Conservation (phyloP, 2,888 invertebrate species). For the Leptarthrus brevirostris region DNA sequence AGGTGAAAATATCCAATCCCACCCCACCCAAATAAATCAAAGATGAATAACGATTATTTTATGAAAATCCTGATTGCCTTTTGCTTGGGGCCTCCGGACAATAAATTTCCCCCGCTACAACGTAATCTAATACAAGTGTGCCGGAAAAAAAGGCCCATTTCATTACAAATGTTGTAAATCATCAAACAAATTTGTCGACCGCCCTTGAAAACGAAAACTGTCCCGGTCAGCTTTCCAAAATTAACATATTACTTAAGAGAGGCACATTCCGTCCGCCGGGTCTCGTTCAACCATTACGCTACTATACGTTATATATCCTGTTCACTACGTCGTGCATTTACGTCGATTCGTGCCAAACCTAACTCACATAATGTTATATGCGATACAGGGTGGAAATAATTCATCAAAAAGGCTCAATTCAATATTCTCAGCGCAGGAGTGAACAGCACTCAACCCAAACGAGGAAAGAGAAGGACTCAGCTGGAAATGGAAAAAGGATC, state of each 20-base stretch:
- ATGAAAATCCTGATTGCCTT: background rate
- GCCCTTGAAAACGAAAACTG: constrained; percentile 22
- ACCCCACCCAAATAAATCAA: background rate
- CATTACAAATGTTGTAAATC: background rate
- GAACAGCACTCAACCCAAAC: constrained; percentile 1
- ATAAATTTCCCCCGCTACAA: background rate
- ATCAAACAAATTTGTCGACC: background rate
- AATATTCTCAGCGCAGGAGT: constrained; percentile 38
- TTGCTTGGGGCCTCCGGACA: background rate
- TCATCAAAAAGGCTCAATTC: constrained; percentile 45
- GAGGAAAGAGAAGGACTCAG: constrained; percentile 20
- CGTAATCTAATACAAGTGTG: background rate
- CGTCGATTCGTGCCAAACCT: constrained; percentile 28
- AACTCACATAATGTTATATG: constrained; percentile 24
- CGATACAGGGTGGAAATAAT: constrained; percentile 36
- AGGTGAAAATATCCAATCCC: background rate
- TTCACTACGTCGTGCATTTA: background rate
- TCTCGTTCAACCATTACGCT: background rate
- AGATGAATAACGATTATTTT: background rate
- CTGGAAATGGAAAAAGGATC: constrained; percentile 47
- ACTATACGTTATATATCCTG: background rate
- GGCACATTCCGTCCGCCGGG: constrained; percentile 9
- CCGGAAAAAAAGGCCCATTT: background rate
- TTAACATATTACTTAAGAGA: constrained; percentile 29
- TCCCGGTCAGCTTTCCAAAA: constrained; percentile 25